These are phyloP conservation scores for Asobara japonica DNA, from an alignment of 1,140 invertebrate genomes.

Conservation along the genomic window DNA sequence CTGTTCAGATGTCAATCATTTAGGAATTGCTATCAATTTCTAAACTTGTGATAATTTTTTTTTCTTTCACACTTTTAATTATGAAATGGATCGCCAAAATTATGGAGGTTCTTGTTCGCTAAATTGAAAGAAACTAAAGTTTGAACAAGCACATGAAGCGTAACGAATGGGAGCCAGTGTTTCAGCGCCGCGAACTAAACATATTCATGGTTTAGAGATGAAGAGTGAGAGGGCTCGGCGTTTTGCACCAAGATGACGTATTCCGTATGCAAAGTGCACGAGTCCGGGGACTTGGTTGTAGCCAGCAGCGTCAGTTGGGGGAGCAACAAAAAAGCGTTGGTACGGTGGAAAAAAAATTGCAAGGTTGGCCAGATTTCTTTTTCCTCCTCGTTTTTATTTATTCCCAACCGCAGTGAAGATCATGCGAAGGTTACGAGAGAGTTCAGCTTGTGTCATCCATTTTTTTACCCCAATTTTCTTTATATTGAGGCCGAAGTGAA, in stretches of 20 bases:
- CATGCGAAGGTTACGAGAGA: constrained; percentile 1
- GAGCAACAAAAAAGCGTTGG: background rate
- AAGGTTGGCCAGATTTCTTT: constrained; percentile 16
- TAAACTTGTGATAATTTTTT: too few species aligned
- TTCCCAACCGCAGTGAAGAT: constrained; percentile 5
- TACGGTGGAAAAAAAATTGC: constrained; percentile 12
- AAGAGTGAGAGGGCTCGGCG: background rate
- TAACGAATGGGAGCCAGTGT: too few species aligned
- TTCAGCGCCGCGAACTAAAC: constrained; percentile 46
- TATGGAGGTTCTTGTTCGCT: too few species aligned
- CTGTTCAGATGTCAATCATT: too few species aligned
- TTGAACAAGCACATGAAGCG: too few species aligned
- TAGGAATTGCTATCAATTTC: too few species aligned
- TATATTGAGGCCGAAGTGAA: too few species aligned
- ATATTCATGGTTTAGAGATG: constrained; percentile 44
- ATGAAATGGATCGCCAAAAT: too few species aligned
- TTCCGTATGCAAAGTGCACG: constrained; percentile 50
- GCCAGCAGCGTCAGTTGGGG: background rate
- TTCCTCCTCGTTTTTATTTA: constrained; percentile 9
- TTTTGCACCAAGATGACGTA: constrained; percentile 28
- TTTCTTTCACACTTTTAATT: too few species aligned
- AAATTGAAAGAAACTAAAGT: too few species aligned
- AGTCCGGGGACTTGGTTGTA: constrained; percentile 28
- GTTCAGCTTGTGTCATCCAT: background rate
- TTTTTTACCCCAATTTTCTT: too few species aligned